These are phyloP conservation scores for Toxotes jaculatrix DNA, from an alignment of 2,113 vertebrate genomes.

Conservation along the genomic window DNA sequence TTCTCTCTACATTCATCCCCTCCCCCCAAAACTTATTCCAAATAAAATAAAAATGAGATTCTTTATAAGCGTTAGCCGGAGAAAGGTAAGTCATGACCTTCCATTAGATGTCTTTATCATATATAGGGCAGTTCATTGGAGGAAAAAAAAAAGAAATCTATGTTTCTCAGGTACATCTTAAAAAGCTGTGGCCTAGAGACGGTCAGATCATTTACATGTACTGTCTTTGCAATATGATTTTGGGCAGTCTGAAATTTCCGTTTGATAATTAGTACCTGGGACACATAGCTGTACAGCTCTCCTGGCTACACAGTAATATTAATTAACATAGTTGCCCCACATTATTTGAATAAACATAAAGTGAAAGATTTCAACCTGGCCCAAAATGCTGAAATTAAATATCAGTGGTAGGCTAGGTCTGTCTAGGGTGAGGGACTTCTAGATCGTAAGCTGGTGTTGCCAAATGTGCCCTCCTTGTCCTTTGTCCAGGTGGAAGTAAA, in stretches of 20 bases:
- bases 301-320: conserved; percentile 66
- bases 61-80: conserved; percentile 94
- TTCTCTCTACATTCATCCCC: conserved; percentile 91
- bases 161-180: conserved; percentile 95
- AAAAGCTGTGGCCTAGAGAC: not conserved
- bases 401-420: conserved; percentile 83
- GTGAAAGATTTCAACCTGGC: conserved; percentile 59
- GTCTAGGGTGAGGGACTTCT: conserved; percentile 83
- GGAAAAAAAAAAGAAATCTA: conserved; percentile 60
- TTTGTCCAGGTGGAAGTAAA: conserved; percentile 99
- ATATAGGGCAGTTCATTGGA: conserved; percentile 65
- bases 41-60: conserved; percentile 91
- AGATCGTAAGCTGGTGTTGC: conserved; percentile 65
- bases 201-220: not conserved
- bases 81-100: conserved; percentile 99
- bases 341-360: conserved; percentile 78
- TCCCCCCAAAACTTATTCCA: conserved; percentile 86
- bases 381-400: conserved; percentile 87
- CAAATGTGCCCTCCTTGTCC: conserved; percentile 85
- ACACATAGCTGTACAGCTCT: conserved; percentile 88
- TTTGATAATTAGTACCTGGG: conserved; percentile 88
- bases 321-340: conserved; percentile 64
- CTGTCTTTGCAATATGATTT: not conserved
- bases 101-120: conserved; percentile 88
- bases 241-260: not conserved